Conservation (phyloP, 2,797 vertebrate genomes). For the Sebastiscus albofasciatus region DNA sequence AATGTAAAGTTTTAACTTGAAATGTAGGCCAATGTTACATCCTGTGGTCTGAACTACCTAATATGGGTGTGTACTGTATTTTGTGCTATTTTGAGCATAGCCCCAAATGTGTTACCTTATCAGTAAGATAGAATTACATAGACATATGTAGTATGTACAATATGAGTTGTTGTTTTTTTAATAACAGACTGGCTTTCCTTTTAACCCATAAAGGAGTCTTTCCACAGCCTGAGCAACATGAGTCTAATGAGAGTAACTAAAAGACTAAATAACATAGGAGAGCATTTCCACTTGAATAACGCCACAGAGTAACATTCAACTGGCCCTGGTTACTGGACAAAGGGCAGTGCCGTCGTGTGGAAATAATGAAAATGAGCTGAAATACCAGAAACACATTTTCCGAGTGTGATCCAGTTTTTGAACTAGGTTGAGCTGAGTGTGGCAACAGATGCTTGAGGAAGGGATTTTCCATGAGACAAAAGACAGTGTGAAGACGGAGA, state of each 20-base stretch:
- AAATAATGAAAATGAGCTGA: slow-evolving; percentile 2
- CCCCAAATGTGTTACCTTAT: not conserved
- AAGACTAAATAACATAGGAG: not conserved
- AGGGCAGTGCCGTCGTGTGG: not conserved
- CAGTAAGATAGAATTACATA: not conserved
- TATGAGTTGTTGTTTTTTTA: not conserved
- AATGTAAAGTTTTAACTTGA: not conserved
- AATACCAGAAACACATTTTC: not conserved
- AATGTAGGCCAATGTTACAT: not conserved
- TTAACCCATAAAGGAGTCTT: not conserved
- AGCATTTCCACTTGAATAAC: not conserved
- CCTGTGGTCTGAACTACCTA: not conserved
- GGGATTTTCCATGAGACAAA: not conserved
- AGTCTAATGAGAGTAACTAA: not conserved
- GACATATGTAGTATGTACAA: not conserved
- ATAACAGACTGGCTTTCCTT: not conserved
- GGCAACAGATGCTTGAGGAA: not conserved
- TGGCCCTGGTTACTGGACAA: not conserved
- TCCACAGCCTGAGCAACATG: not conserved
- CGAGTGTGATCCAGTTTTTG: not conserved
- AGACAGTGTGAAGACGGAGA: not conserved
- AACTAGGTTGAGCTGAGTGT: not conserved
- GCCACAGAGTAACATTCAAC: not conserved
- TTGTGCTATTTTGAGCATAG: not conserved
- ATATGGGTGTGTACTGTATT: not conserved